These are phyloP conservation scores for Conus ventricosus DNA, from an alignment of 1,140 invertebrate species.

Conservation along the genomic window DNA sequence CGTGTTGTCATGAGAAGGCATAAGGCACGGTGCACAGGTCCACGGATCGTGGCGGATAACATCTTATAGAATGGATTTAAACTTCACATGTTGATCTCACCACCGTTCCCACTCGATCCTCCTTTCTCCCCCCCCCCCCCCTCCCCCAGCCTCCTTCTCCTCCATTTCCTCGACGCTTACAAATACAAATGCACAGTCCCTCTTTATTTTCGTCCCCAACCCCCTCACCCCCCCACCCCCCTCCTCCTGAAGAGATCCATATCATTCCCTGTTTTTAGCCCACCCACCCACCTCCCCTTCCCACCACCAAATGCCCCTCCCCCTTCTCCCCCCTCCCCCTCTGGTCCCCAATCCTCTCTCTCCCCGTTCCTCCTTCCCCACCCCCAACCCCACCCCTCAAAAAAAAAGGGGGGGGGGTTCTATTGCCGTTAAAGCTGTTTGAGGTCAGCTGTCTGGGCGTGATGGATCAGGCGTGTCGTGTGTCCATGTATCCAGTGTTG, in stretches of 20 bases:
- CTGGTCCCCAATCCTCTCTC: background rate
- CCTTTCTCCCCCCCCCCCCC: background rate
- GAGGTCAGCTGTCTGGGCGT: background rate
- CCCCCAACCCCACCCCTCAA: background rate
- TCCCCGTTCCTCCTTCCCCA: background rate
- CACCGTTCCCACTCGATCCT: background rate
- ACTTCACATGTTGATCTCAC: background rate
- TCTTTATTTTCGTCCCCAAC: background rate
- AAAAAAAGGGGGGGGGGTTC: background rate
- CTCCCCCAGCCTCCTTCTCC: background rate
- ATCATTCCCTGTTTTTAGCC: too few relatives aligned
- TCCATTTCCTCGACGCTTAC: too few relatives aligned
- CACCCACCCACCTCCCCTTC: too few relatives aligned
- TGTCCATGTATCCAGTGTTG: background rate
- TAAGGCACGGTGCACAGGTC: too few relatives aligned
- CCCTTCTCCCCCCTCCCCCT: too few relatives aligned
- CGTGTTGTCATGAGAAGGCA: too few relatives aligned
- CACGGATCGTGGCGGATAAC: too few relatives aligned
- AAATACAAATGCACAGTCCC: background rate
- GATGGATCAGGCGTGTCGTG: constrained; percentile 4
- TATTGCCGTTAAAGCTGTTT: background rate
- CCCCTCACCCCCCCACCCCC: background rate
- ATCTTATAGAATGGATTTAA: too few relatives aligned
- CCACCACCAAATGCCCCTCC: too few relatives aligned
- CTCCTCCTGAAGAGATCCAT: too few relatives aligned